Evolutionary conservation across 1,140 invertebrate genomes (phyloP).

Genomic region (Sycobia sp.): DNA sequence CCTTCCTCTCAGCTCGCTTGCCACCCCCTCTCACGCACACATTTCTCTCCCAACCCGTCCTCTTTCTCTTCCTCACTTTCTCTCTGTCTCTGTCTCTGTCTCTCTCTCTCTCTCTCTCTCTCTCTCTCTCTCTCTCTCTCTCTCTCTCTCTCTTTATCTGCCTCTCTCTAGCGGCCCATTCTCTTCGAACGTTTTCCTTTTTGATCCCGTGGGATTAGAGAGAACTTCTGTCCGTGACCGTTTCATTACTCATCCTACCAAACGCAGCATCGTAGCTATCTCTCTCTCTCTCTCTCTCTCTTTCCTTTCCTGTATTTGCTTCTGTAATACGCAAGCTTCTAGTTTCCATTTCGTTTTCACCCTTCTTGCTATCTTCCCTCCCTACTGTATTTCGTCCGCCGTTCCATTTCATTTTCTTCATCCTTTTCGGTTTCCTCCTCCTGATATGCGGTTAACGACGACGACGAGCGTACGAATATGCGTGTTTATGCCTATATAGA

Average conservation of each 20-base stretch:
- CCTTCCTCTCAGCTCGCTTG: too few relatives aligned
- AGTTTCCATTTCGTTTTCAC: constrained; percentile 10
- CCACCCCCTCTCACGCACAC: too few relatives aligned
- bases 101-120: too few relatives aligned
- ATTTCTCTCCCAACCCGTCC: too few relatives aligned
- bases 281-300: background rate
- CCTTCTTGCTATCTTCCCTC: background rate
- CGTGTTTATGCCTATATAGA: too few relatives aligned
- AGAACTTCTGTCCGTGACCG: background rate
- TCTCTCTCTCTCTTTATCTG: too few relatives aligned
- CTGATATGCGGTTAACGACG: too few relatives aligned
- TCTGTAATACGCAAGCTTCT: background rate
- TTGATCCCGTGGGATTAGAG: constrained; percentile 18
- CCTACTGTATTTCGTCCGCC: background rate
- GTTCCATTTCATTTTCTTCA: background rate
- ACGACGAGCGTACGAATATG: too few relatives aligned
- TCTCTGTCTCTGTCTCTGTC: too few relatives aligned
- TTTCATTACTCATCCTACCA: constrained; percentile 15
- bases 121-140: too few relatives aligned
- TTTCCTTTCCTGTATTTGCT: background rate
- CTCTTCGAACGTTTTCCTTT: constrained; percentile 1
- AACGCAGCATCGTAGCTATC: background rate
- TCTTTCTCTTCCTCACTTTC: too few relatives aligned
- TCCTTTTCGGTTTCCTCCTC: too few relatives aligned
- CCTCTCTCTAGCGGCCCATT: background rate